phyloP scores from a whole-genome alignment of 1,140 invertebrate genomes.

The Eurosta solidaginis region DNA sequence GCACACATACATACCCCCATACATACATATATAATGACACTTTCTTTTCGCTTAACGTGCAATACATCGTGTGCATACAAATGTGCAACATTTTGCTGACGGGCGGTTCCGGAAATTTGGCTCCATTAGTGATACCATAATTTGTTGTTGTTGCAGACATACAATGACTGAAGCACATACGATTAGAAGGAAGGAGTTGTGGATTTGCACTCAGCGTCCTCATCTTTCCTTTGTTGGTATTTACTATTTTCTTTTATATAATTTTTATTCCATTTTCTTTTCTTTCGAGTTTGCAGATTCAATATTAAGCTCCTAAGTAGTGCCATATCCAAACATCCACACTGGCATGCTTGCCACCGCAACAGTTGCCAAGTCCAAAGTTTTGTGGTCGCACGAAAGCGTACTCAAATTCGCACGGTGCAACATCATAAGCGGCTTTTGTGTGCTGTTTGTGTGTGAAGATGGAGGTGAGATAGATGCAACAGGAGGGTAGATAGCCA shows the following conservation, averaged over 20 bases:
- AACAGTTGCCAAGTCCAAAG: not conserved
- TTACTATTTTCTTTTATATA: too few relatives aligned
- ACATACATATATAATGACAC: too few relatives aligned
- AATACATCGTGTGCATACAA: not conserved
- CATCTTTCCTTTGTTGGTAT: too few relatives aligned
- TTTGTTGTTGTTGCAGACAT: not conserved
- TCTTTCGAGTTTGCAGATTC: not conserved
- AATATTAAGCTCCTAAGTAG: not conserved
- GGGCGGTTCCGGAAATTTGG: not conserved
- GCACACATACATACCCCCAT: too few relatives aligned
- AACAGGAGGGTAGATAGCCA: not conserved
- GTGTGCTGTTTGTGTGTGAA: not conserved
- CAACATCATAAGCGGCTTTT: not conserved
- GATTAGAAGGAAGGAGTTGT: not conserved
- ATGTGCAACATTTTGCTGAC: not conserved
- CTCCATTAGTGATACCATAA: not conserved
- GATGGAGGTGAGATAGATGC: not conserved
- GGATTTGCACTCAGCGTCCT: not conserved
- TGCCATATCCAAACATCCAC: too few relatives aligned
- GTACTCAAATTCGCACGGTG: not conserved
- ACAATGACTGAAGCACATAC: not conserved
- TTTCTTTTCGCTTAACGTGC: not conserved
- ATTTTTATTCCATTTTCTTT: not conserved
- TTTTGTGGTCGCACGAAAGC: not conserved
- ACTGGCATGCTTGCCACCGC: too few relatives aligned